phyloP scores from a whole-genome alignment of 2,797 vertebrate species.

The Sparus aurata region DNA sequence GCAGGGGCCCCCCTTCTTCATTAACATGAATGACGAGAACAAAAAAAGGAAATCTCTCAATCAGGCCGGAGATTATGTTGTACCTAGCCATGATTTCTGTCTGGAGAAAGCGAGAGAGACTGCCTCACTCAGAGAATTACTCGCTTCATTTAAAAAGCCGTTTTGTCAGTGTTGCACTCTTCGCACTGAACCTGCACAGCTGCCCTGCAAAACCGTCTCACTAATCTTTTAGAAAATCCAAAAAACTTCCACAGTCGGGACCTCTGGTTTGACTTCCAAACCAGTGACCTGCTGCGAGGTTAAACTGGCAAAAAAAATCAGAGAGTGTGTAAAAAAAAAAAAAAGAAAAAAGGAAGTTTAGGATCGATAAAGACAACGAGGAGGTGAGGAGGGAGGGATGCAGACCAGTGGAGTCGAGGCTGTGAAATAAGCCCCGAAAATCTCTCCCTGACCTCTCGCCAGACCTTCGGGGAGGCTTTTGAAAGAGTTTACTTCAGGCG shows the following conservation, averaged over 20 bases:
- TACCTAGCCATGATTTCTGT: constrained; percentile 23
- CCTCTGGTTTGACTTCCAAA: constrained; percentile 22
- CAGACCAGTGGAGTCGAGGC: constrained; percentile 24
- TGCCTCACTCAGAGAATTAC: constrained; percentile 20
- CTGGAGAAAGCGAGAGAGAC: background rate
- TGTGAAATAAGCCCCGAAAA: constrained; percentile 42
- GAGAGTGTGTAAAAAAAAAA: background rate
- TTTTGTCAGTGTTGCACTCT: constrained; percentile 5
- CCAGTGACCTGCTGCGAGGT: constrained; percentile 19
- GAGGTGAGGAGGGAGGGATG: constrained; percentile 25
- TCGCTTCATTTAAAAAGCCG: constrained; percentile 31
- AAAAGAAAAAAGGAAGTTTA: constrained; percentile 16
- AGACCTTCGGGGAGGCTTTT: constrained; percentile 33
- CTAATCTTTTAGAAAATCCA: background rate
- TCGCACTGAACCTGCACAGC: background rate
- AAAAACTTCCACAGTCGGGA: background rate
- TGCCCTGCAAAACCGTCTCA: background rate
- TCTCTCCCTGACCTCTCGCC: constrained; percentile 36
- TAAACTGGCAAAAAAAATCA: constrained; percentile 14
- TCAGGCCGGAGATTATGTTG: constrained; percentile 29
- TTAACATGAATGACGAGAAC: constrained; percentile 39
- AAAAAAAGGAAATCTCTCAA: constrained; percentile 23
- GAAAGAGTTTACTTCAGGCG: constrained; percentile 23
- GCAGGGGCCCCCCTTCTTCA: constrained; percentile 7
- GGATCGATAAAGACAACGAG: constrained; percentile 26